Conservation (phyloP, 1,140 invertebrate species). For the Uloborus diversus region DNA sequence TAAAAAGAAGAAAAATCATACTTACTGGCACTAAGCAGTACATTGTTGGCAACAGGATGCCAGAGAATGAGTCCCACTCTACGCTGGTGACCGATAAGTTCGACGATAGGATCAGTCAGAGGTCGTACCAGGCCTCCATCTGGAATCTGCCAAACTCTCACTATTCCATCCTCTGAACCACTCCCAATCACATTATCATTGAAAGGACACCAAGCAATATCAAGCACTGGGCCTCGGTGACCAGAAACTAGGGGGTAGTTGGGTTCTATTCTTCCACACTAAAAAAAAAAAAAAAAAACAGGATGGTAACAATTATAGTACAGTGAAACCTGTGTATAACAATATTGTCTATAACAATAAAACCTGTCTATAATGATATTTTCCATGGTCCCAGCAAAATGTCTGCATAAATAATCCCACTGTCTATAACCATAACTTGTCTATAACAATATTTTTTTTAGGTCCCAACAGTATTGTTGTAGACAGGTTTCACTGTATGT, state of each 20-base stretch:
- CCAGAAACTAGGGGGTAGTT: slow-evolving; percentile 96
- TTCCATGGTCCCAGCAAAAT: too few species aligned
- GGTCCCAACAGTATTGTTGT: too few species aligned
- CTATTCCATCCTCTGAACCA: slow-evolving; percentile 97
- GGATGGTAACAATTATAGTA: too few species aligned
- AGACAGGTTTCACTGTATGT: too few species aligned
- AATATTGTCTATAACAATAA: too few species aligned
- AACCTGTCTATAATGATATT: too few species aligned
- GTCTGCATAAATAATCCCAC: too few species aligned
- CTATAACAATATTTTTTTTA: too few species aligned
- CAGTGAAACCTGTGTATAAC: too few species aligned
- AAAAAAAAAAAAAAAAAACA: too few species aligned
- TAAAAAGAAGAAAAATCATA: slow-evolving; percentile 5
- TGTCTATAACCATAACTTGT: too few species aligned
- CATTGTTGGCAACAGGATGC: slow-evolving; percentile 97
- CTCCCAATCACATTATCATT: slow-evolving; percentile 99
- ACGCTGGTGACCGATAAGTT: slow-evolving; percentile 92
- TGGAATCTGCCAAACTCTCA: slow-evolving; percentile 98
- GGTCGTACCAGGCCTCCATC: slow-evolving; percentile 82
- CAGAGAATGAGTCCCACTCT: slow-evolving; percentile 94
- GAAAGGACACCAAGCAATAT: slow-evolving; percentile 99
- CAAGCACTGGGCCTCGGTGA: slow-evolving; percentile 96
- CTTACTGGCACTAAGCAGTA: slow-evolving; percentile 88
- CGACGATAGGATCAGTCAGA: slow-evolving; percentile 92
- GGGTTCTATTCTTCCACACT: slow-evolving; percentile 93